Evolutionary conservation across 2,113 vertebrate species (phyloP), one percentile per base, ranked within the genome.

Genomic region (Panthera leo): DNA sequence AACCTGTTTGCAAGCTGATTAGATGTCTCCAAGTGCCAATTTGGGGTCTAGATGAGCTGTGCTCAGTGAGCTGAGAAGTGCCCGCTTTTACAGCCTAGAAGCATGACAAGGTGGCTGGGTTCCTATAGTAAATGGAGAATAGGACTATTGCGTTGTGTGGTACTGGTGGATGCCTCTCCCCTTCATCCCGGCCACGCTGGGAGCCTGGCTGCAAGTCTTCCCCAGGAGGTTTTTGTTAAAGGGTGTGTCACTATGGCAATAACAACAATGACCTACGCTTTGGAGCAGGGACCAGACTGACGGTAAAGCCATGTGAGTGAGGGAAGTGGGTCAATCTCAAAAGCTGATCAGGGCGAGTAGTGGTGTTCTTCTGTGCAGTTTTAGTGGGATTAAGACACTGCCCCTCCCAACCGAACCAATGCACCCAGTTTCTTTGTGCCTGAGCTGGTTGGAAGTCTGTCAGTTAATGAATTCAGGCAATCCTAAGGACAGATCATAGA

Each of bases 271-370:
- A 65, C 36, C 0, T 88, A 2, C 87, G 27, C 67, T 98, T 99
- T 97, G 98, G 97, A 85, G 58, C 78, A 95, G 98, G 99, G 67
- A 98, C 97, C 0, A 98, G 85, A 71, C 96, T 99, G 84, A 98
- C 15, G 0, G 42, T 99, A 61, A 96, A 96, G 89, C 71, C 97
- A 96, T 97, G 98, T 98, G 98, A 99, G 98, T 98, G 51, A 39
- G 4, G 51, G 36, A 31, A 53, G 7, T 1, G 9, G 85, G 29
- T 5, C 34, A 15, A 27, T 67, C 39, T 84, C 42, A n/a, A 34
- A 93, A 58, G 70, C 75, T 58, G 39, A 10, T 18, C 84, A 34
- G 67, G 75, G 27, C 29, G 13, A 73, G 84, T 7, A 12, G 21
- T 11, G 55, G 11, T 25, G 31, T 15, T 86, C 7, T 84, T 48